These are phyloP conservation scores for Drosophila bocki DNA, from an alignment of 1,140 invertebrate genomes.

Conservation along the genomic window DNA sequence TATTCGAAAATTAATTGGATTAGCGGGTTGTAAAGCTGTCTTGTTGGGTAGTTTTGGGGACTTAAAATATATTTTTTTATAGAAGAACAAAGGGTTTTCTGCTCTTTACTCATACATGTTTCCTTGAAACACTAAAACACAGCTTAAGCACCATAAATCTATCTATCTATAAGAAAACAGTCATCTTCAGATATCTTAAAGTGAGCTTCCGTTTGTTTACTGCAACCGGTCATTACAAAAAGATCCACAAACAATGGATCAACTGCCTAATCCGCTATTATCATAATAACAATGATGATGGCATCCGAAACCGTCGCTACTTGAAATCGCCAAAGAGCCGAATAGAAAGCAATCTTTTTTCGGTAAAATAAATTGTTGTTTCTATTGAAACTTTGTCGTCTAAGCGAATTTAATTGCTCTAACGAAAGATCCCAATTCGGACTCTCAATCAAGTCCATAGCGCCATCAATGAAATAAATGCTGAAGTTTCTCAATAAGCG, in stretches of 20 bases:
- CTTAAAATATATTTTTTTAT: background rate
- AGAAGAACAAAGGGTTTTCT: background rate
- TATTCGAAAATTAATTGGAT: conserved; percentile 19
- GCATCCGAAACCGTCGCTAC: conserved; percentile 70
- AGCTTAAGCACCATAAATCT: background rate
- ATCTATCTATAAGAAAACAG: background rate
- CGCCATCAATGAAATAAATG: conserved; percentile 68
- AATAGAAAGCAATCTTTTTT: conserved; percentile 35
- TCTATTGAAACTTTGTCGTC: conserved; percentile 56
- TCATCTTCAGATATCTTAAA: background rate
- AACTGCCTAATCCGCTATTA: conserved; percentile 70
- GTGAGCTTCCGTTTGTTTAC: conserved; percentile 46
- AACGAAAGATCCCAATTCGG: conserved; percentile 35
- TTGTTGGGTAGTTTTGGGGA: background rate
- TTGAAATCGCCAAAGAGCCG: conserved; percentile 42
- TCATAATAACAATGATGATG: conserved; percentile 62
- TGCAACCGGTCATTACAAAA: conserved; percentile 43
- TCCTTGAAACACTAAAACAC: background rate
- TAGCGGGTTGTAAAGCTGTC: background rate
- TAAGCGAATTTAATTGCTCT: conserved; percentile 75
- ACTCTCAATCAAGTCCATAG: conserved; percentile 56
- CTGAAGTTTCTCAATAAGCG: conserved; percentile 66
- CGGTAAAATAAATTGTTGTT: conserved; percentile 26
- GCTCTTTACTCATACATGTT: no score
- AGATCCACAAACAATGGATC: conserved; percentile 36